A percentile compares a stretch with the other conserved stretches of the same genome.
Evolutionary conservation across 2,113 vertebrate species (phyloP).

Genomic region (Platysternon megacephalum): DNA sequence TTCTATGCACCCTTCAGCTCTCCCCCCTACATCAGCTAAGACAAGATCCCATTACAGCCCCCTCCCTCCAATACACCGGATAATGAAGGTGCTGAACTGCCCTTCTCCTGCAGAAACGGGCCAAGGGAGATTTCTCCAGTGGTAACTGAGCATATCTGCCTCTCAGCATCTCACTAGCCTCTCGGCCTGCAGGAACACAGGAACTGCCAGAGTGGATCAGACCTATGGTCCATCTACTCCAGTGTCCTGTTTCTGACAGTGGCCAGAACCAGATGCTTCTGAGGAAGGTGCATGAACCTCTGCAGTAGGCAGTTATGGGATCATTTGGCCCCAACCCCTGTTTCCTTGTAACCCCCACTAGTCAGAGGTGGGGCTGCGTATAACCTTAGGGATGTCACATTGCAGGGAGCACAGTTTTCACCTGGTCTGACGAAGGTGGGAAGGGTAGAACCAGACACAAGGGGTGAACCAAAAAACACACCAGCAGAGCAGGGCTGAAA

Average conservation of each 20-base stretch:
- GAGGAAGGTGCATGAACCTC: neutral
- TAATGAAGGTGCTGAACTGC: neutral
- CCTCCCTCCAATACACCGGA: neutral
- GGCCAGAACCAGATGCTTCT: neutral
- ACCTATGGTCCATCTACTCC: neutral
- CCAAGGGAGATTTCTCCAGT: neutral
- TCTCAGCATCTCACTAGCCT: neutral
- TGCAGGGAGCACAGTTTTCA: neutral
- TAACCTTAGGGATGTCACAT: neutral
- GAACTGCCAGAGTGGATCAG: neutral
- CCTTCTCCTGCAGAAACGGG: neutral
- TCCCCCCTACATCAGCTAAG: neutral
- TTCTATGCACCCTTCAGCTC: neutral
- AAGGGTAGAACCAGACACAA: neutral
- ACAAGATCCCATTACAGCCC: neutral
- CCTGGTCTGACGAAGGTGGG: neutral
- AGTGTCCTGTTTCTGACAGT: neutral
- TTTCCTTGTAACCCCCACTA: neutral
- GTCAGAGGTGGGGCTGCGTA: neutral
- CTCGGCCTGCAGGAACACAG: rapidly evolving
- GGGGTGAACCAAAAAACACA: neutral
- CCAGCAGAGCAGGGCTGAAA: neutral
- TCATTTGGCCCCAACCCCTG: neutral
- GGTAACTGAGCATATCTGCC: neutral
- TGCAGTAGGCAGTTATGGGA: neutral